phyloP scores from a whole-genome alignment of 92 coral and sea anemone species.

The Pocillopora grandis region DNA sequence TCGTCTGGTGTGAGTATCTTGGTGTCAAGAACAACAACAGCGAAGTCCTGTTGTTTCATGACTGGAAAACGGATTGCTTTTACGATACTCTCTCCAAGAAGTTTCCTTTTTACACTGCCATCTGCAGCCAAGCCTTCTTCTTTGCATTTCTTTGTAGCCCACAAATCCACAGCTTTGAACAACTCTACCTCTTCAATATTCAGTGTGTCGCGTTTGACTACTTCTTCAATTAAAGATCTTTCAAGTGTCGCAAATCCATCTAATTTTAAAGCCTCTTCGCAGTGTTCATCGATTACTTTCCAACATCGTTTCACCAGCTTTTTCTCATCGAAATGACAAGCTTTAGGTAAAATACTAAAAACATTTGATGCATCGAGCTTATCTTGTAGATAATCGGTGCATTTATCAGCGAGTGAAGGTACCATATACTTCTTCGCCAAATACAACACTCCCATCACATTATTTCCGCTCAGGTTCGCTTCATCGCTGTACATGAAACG shows the following conservation, averaged over 20 bases:
- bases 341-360: constrained; percentile 55
- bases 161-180: constrained; percentile 55
- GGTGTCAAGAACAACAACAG: constrained; percentile 1
- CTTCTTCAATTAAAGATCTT: constrained; percentile 23
- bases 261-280: constrained; percentile 58
- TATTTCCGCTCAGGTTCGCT: constrained; percentile 42
- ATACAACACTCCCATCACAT: constrained; percentile 63
- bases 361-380: constrained; percentile 67
- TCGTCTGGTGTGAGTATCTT: constrained; percentile 7
- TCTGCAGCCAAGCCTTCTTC: background rate
- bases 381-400: constrained; percentile 55
- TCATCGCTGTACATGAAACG: constrained; percentile 67
- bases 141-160: constrained; percentile 56
- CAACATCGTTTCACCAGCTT: constrained; percentile 59
- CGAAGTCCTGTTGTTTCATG: constrained; percentile 22
- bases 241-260: constrained; percentile 41
- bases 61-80: constrained; percentile 27
- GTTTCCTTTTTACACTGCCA: background rate
- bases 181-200: constrained; percentile 62
- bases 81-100: constrained; percentile 18
- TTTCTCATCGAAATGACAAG: constrained; percentile 44
- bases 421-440: constrained; percentile 68
- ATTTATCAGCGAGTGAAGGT: constrained; percentile 57
- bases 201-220: constrained; percentile 58
- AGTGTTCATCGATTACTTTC: constrained; percentile 61